A percentile compares a stretch with the other conserved stretches of the same genome.
Conservation (phyloP, 2,888 invertebrate species). For the Diarsia brunnea region DNA sequence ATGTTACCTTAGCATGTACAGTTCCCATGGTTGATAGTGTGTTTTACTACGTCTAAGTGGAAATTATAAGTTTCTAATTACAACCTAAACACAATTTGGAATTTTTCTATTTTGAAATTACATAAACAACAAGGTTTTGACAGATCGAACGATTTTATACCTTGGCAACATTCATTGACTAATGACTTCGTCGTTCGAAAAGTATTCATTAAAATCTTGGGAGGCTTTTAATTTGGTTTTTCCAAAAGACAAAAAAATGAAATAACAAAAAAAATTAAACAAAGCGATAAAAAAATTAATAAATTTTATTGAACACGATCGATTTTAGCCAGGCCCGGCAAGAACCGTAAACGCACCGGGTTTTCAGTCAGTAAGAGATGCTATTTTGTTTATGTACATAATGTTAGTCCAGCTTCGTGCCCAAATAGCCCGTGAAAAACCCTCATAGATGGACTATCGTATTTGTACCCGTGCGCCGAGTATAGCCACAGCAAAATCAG, state of each 20-base stretch:
- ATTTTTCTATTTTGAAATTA: slow-evolving; percentile 79
- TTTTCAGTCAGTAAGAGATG: too few relatives aligned
- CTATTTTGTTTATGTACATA: too few relatives aligned
- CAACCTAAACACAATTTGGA: slow-evolving; percentile 69
- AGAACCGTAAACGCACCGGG: too few relatives aligned
- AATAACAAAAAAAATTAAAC: too few relatives aligned
- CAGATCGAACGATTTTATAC: slow-evolving; percentile 48
- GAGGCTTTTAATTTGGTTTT: not conserved
- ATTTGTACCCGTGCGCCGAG: too few relatives aligned
- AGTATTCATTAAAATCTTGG: slow-evolving; percentile 2
- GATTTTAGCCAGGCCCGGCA: too few relatives aligned
- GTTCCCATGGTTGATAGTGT: slow-evolving; percentile 78
- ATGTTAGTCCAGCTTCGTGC: too few relatives aligned
- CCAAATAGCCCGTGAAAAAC: too few relatives aligned
- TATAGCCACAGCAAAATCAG: too few relatives aligned
- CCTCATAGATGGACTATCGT: too few relatives aligned
- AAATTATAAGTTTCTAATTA: slow-evolving; percentile 40
- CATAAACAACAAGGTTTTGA: slow-evolving; percentile 73
- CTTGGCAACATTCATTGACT: slow-evolving; percentile 35
- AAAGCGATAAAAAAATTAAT: too few relatives aligned
- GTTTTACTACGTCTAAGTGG: slow-evolving; percentile 42
- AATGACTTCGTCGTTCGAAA: slow-evolving; percentile 15
- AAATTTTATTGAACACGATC: too few relatives aligned
- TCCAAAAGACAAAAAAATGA: not conserved
- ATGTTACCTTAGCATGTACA: slow-evolving; percentile 84